These are phyloP conservation scores for Ophioderma brevispina DNA, from an alignment of 35 echinoderm and acorn worm genomes.

Conservation along the genomic window DNA sequence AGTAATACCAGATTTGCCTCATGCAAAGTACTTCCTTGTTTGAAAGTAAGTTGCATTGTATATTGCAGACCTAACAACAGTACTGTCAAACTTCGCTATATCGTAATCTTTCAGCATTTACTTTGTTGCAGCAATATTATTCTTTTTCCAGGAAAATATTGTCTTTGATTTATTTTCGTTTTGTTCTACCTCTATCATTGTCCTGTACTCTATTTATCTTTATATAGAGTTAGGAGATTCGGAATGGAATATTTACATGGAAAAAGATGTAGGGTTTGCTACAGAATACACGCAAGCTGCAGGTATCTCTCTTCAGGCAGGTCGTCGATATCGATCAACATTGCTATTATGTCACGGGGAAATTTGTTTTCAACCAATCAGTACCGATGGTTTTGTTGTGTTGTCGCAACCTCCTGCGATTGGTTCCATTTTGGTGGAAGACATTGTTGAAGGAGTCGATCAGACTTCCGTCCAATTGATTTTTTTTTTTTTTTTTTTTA, in stretches of 20 bases:
- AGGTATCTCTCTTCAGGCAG: not conserved
- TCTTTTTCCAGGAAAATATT: too few species aligned
- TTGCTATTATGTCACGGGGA: not conserved
- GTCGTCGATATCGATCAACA: not conserved
- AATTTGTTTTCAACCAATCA: slow-evolving; percentile 13
- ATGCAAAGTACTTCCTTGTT: too few species aligned
- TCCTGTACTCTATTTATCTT: not conserved
- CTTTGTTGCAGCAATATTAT: too few species aligned
- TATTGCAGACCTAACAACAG: too few species aligned
- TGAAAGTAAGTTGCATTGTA: too few species aligned
- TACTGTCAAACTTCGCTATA: too few species aligned
- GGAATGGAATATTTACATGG: not conserved
- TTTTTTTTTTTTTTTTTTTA: too few species aligned
- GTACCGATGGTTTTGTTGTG: slow-evolving; percentile 9
- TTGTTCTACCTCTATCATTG: not conserved
- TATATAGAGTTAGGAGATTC: not conserved
- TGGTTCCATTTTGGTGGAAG: not conserved
- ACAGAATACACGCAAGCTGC: not conserved
- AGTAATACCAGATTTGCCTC: too few species aligned
- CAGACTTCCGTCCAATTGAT: not conserved
- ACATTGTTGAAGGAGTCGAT: not conserved
- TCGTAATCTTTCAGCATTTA: too few species aligned
- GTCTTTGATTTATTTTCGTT: too few species aligned
- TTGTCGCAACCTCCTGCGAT: not conserved
- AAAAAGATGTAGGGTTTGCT: not conserved